phyloP scores from a whole-genome alignment of 2,888 invertebrate species.

The Limnephilus auricula region DNA sequence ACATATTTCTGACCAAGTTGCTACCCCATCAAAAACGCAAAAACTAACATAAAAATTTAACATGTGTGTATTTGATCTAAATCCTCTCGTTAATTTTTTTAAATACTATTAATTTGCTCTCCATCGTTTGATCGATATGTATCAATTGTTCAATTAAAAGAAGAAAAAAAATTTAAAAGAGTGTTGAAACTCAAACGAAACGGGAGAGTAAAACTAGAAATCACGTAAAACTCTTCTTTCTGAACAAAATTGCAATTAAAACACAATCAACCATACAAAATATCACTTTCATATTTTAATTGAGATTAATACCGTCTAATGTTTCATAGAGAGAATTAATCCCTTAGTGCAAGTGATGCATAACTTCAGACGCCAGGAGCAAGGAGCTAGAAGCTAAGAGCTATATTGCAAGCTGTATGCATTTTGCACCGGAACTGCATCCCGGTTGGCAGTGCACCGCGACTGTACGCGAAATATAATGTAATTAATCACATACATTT shows the following conservation, averaged over 20 bases:
- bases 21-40: too few relatives aligned
- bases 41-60: too few relatives aligned
- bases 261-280: neutral
- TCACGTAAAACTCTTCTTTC: neutral
- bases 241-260: neutral
- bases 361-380: neutral
- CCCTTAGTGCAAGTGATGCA: neutral
- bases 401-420: neutral
- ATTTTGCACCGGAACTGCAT: neutral
- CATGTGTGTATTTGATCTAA: too few relatives aligned
- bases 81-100: too few relatives aligned
- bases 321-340: neutral
- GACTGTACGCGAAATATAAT: constrained; percentile 16
- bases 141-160: too few relatives aligned
- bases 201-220: too few relatives aligned
- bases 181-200: too few relatives aligned
- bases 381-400: neutral
- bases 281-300: neutral
- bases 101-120: too few relatives aligned
- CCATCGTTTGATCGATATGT: too few relatives aligned
- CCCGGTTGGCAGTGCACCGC: constrained; percentile 10
- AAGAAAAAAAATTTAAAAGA: too few relatives aligned
- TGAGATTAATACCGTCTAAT: neutral
- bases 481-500: constrained; percentile 37
- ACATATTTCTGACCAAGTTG: too few relatives aligned